Evolutionary conservation across 2,113 vertebrate genomes (phyloP), one percentile per base, ranked within the genome.

Genomic region (Pteruthius melanotis): DNA sequence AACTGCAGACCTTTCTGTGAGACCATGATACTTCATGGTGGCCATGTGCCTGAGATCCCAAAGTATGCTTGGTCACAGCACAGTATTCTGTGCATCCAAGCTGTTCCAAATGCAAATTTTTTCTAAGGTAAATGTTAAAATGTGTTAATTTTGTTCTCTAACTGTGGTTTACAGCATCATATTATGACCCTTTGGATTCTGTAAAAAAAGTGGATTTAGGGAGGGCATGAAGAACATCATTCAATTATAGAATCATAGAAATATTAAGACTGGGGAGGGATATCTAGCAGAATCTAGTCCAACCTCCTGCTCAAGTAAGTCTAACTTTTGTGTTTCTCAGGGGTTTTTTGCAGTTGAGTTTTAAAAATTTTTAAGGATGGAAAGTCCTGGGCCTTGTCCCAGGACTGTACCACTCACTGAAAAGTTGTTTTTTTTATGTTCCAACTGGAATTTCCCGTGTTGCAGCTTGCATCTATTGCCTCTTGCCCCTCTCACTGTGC

Each of bases 341-440:
- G 45, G 37, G 0, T n/a, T 83, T 77, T 87, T 84, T 85, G 31
- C 68, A 90, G 45, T 42, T 86, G 53, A 86, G 42, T 92, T 92
- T 94, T 74, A 20, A 81, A 91, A 93, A 66, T 84, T 68, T 83
- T 24, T 23, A 40, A 63, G 60, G 56, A 56, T 81, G 76, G 59
- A 92, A 87, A 24, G n/a, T n/a, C n/a, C 83, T 87, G 86, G 89
- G 33, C 86, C 89, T 81, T 92, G 64, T 93, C 92, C 68, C 72
- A 90, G 89, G 83, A 59, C 75, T 20, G 27, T 77, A 87, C 76
- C 72, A 86, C 52, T 95, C 68, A 59, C 54, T 86, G 64, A 47
- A 40, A 87, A 83, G 33, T 71, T 93, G 40, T 87, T 93, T 90
- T 90, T 57, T 86, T 54, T 92, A 22, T 63, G 40, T 95, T 91